Base-by-base conservation (phyloP, 2,113 vertebrate genomes). In the Cacatua alba region DNA sequence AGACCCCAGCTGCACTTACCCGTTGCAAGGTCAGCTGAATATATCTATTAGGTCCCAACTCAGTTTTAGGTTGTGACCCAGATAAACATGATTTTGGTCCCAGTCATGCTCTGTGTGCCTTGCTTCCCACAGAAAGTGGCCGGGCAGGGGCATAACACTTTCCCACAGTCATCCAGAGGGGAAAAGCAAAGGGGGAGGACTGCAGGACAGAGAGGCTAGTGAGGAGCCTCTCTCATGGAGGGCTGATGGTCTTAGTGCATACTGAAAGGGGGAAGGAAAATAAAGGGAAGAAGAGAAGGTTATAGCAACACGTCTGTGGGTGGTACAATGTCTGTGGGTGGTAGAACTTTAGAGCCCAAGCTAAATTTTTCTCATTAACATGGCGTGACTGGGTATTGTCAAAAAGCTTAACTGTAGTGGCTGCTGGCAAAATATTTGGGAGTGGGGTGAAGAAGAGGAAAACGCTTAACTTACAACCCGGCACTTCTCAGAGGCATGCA, bases 261-360 rank as follows among this genome's bases (percentile, higher is more conserved):
- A 12, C 67, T 41, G 48, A 72, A 82, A 67, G 35, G 37, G 25
- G 37, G 69, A 75, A 90, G 57, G 37, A 82, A 93, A 95, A 92
- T 41, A 91, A 68, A 82, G 69, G 51, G 64, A 90, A 77, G 88
- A 86, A 71, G 69, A 82, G 19, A 72, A 94, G 52, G 88, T 72
- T 90, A 78, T 55, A 57, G 76, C 33, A 86, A 79, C 52, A 79
- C 0, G 0, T 64, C 57, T 57, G 86, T 88, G 90, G 57, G 76
- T 94, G 88, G 76, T 90, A 70, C 68, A 43, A 35, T 55, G 31
- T n/a, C 67, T 88, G 95, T 91, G 88, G 81, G 95, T 86, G 93
- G 92, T 43, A 82, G 74, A 88, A 88, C 43, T 53, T 90, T 33
- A n/a, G 8, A 75, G 24, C 37, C 16, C 44, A 60, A 52, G 55